These are phyloP conservation scores for Myripristis murdjan DNA, from an alignment of 2,797 vertebrate genomes.

Conservation along the genomic window DNA sequence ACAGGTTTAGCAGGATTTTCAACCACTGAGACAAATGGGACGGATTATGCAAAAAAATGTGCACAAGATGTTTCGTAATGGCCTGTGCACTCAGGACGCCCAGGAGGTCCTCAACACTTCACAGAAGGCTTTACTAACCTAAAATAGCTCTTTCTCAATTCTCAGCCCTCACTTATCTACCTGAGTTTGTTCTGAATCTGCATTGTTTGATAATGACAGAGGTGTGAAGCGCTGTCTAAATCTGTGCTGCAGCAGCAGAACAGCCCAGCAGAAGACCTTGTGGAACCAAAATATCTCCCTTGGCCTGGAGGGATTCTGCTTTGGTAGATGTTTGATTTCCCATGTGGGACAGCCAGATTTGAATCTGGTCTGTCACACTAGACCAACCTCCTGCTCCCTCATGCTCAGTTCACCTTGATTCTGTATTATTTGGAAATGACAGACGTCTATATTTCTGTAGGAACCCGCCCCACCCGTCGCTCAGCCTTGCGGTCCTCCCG, in stretches of 20 bases:
- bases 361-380: constrained; percentile 73
- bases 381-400: constrained; percentile 72
- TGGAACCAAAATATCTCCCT: constrained; percentile 78
- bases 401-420: constrained; percentile 79
- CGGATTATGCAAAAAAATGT: no score
- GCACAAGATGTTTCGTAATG: neutral
- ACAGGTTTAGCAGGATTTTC: neutral
- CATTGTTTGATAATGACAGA: constrained; percentile 42
- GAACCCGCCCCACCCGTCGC: constrained; percentile 76
- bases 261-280: constrained; percentile 77
- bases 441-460: constrained; percentile 14
- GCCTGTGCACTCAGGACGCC: neutral
- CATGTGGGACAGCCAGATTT: constrained; percentile 76
- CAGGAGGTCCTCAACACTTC: neutral
- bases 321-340: constrained; percentile 83
- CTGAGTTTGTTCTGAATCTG: neutral
- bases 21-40: no score
- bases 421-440: constrained; percentile 56
- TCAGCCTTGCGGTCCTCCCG: constrained; percentile 57
- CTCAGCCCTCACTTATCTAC: neutral
- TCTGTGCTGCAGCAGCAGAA: constrained; percentile 67
- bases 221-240: constrained; percentile 39
- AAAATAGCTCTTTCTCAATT: neutral
- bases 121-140: neutral
- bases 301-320: constrained; percentile 82